These are phyloP conservation scores for Drosophila asahinai DNA, from an alignment of 1,140 invertebrate species.

Conservation along the genomic window DNA sequence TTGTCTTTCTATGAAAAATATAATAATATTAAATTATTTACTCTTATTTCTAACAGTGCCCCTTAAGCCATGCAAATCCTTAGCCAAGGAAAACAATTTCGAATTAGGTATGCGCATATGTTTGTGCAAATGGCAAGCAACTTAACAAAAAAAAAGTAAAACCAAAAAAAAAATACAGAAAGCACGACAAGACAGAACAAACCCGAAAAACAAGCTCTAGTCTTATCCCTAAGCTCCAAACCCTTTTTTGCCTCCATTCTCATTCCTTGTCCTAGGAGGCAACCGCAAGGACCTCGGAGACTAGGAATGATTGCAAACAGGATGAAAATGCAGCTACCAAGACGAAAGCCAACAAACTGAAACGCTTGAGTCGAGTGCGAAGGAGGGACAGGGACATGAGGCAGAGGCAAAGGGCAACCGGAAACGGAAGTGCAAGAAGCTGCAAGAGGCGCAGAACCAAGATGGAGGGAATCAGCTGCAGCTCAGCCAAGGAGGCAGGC, in stretches of 20 bases:
- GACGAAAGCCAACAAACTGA: slow-evolving; percentile 73
- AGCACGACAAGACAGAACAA: slow-evolving; percentile 26
- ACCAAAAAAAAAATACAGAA: slow-evolving; percentile 1
- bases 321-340: slow-evolving; percentile 68
- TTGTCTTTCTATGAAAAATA: too few relatives aligned
- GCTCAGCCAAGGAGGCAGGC: slow-evolving; percentile 52
- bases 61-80: slow-evolving; percentile 57
- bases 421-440: slow-evolving; percentile 75
- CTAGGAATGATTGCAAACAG: slow-evolving; percentile 73
- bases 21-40: too few relatives aligned
- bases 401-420: slow-evolving; percentile 13
- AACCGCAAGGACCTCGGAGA: slow-evolving; percentile 64
- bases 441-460: slow-evolving; percentile 35
- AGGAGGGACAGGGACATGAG: background rate
- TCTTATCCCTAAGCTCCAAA: slow-evolving; percentile 2
- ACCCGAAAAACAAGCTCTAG: slow-evolving; percentile 36
- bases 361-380: slow-evolving; percentile 29
- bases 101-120: slow-evolving; percentile 80
- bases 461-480: slow-evolving; percentile 37
- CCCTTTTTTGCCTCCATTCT: background rate
- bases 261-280: background rate
- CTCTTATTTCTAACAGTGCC: slow-evolving; percentile 13
- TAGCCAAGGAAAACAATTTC: slow-evolving; percentile 65
- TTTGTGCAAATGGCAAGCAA: slow-evolving; percentile 69
- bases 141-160: slow-evolving; percentile 32